phyloP scores from a whole-genome alignment of 2,888 invertebrate genomes.

The Ophion obscuratus region DNA sequence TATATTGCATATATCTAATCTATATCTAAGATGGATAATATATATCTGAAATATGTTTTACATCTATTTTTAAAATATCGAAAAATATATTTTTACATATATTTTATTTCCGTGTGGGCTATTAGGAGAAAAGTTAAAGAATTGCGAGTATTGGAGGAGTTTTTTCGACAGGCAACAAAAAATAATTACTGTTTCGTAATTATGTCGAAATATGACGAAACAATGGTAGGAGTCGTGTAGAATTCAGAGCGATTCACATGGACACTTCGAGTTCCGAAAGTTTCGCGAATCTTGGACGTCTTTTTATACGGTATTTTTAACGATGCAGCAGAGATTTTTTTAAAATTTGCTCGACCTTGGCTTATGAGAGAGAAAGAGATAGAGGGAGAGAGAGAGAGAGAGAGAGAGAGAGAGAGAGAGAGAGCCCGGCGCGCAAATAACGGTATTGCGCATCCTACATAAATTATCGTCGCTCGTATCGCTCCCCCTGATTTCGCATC shows the following conservation, averaged over 20 bases:
- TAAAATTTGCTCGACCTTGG: constrained; percentile 5
- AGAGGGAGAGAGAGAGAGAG: neutral
- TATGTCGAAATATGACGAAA: constrained; percentile 9
- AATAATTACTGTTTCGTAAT: neutral
- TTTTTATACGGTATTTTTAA: constrained; percentile 2
- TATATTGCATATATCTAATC: no score
- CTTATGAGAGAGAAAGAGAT: constrained; percentile 18
- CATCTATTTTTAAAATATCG: no score
- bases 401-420: neutral
- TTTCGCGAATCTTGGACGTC: constrained; percentile 48
- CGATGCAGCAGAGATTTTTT: constrained; percentile 30
- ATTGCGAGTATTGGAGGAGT: constrained; percentile 2
- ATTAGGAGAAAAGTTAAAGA: neutral
- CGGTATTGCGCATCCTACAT: neutral
- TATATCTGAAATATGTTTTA: no score
- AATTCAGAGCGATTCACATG: constrained; percentile 1
- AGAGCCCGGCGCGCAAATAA: neutral
- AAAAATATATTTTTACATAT: no score
- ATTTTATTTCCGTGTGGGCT: no score
- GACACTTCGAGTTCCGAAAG: neutral
- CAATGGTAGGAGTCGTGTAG: neutral
- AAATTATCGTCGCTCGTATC: neutral
- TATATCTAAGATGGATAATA: no score
- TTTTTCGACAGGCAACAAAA: constrained; percentile 4
- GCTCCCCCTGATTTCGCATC: neutral